Percentiles rank a stretch among this genome's conserved stretches.
These are phyloP conservation scores for Coregonus sp. DNA, from an alignment of 2,797 vertebrate species.

Conservation along the genomic window DNA sequence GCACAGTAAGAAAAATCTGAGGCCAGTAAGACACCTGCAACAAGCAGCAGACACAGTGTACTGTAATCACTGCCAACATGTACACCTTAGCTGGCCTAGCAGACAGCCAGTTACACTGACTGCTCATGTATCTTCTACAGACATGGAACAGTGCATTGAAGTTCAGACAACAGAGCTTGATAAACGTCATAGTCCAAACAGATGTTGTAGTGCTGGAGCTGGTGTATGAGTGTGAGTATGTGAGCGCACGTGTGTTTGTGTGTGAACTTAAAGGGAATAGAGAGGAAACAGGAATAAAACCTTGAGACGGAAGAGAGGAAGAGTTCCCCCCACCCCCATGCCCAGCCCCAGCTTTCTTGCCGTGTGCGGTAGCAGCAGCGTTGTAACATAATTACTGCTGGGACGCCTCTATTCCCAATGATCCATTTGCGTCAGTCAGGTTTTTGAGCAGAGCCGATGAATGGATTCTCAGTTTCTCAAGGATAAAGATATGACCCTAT, in stretches of 20 bases:
- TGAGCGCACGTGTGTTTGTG: conserved; percentile 24
- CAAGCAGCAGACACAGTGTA: conserved; percentile 45
- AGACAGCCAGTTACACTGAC: conserved; percentile 12
- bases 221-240: conserved; percentile 23
- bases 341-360: conserved; percentile 74
- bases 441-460: conserved; percentile 79
- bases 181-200: conserved; percentile 59
- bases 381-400: conserved; percentile 86
- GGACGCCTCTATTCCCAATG: conserved; percentile 84
- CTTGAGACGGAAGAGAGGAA: conserved; percentile 54
- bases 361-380: conserved; percentile 75
- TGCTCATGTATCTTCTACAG: conserved; percentile 24
- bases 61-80: conserved; percentile 43
- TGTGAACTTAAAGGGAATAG: conserved; percentile 68
- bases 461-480: conserved; percentile 85
- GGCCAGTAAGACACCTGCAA: conserved; percentile 53
- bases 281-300: conserved; percentile 71
- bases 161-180: conserved; percentile 33
- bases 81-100: neutral
- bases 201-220: conserved; percentile 53
- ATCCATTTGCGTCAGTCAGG: conserved; percentile 85
- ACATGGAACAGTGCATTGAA: conserved; percentile 26
- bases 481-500: conserved; percentile 85
- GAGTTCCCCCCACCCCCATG: conserved; percentile 45
- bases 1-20: conserved; percentile 35